Evolutionary conservation across 2,797 vertebrate genomes (phyloP), one percentile per base, ranked within the genome.

Genomic region (Myiothlypis chrysogaster): DNA sequence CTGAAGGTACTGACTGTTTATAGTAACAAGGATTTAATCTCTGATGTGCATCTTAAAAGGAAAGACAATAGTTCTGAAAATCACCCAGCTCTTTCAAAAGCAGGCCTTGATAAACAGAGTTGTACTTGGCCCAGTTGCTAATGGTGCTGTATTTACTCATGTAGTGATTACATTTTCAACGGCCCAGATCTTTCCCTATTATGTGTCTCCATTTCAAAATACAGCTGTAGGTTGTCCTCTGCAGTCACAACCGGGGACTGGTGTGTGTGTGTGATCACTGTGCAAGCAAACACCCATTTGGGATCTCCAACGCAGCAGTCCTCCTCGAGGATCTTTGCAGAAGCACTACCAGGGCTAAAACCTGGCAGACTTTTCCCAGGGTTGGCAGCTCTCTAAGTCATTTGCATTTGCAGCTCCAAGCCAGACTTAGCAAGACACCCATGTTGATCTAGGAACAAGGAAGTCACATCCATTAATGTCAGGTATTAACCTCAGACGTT

Each of bases 71-170:
- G 49, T 76, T 90, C 39, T 83, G 59, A 59, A 89, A 88, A 88
- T 17, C 1, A 1, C 50, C 23, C 16, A 81, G 43, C n/a, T 82
- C 55, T 87, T 96, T 90, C 50, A 65, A 80, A 96, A 93, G 57
- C 22, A 69, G 56, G 12, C 63, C 21, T 90, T 70, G 63, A 53
- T 90, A 87, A 77, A 81, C 83, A 70, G 43, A 52, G 14, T 66
- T 90, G 66, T 92, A 50, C 55, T 88, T 86, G 90, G 47, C 34
- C 39, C 19, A 53, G 80, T 82, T 92, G 80, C 77, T 95, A 93
- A 77, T 93, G 79, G 65, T 53, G 52, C 78, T 94, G 0, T 92
- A 53, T 95, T 96, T 91, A 84, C 71, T 95, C 44, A 43, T 12
- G 52, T 44, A 63, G 35, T 49, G 66, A 85, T 94, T 94, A 59